Evolutionary conservation across 2,797 vertebrate species (phyloP), one percentile per base, ranked within the genome.

Genomic region (Pseudochirops corinnae): DNA sequence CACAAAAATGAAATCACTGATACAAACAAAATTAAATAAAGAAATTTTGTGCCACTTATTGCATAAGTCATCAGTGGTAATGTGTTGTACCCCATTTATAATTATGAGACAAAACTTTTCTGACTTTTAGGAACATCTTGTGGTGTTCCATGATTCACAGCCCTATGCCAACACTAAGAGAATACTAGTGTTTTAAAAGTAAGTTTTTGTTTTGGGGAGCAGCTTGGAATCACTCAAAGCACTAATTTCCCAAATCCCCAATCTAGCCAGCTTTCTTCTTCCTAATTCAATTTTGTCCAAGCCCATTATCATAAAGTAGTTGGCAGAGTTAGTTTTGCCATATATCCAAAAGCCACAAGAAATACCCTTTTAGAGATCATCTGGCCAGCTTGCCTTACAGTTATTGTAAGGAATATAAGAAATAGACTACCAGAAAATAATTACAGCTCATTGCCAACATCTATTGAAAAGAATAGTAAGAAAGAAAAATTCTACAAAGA

Each of bases 361-460:
- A 82, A 82, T 26, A 26, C n/a, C 3, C n/a, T 82, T 82, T 82
- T 82, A 46, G 7, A 31, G 39, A 82, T 46, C 39, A 82, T 18
- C 12, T 46, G 74, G 74, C 74, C 39, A 82, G 21, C 39, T 46
- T 82, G 74, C 21, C 7, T 82, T 82, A 82, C 1, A 82, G 7
- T 82, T 82, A 46, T 26, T 82, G n/a, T 46, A 9, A 82, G 39
- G 74, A 46, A 82, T 24, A 82, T 82, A 46, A 82, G 74, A 82
- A 82, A 82, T 46, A 82, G 74, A 82, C 74, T 82, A 46, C 74
- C 74, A 82, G 74, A 82, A 82, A 82, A 82, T 82, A 82, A 82
- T 82, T 82, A 82, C 18, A 82, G 7, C n/a, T 82, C 3, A 82
- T 46, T 9, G 21, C 74, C 74, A 82, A 46, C 74, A 24, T 24